Evolutionary conservation across 2,113 vertebrate species (phyloP).

Genomic region (Microtus pennsylvanicus): DNA sequence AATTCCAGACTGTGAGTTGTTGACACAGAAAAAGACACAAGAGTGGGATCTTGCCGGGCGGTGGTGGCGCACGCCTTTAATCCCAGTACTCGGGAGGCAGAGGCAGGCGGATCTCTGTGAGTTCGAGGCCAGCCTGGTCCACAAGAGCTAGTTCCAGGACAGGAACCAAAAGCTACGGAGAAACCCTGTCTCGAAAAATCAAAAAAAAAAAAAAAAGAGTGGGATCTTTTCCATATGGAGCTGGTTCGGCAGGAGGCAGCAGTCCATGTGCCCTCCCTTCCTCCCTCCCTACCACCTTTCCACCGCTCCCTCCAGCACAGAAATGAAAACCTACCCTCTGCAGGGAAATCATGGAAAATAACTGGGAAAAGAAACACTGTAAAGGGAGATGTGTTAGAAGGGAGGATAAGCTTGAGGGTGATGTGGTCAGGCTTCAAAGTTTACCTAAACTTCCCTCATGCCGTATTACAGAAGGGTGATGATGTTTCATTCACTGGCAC

Average conservation of each 20-base stretch:
- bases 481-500: background rate
- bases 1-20: background rate
- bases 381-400: background rate
- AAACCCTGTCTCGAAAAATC: too few species aligned
- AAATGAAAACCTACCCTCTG: too few species aligned
- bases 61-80: too few species aligned
- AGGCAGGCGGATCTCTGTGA: too few species aligned
- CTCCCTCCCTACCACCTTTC: background rate
- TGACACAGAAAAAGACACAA: background rate
- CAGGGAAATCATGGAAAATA: background rate
- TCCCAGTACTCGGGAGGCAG: too few species aligned
- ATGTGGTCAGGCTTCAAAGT: background rate
- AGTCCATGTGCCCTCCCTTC: rapidly evolving
- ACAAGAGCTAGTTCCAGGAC: too few species aligned
- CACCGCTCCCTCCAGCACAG: rapidly evolving
- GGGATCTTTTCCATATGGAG: background rate
- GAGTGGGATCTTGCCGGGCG: too few species aligned
- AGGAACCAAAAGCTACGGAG: too few species aligned
- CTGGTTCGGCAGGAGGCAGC: background rate
- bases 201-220: too few species aligned
- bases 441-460: background rate
- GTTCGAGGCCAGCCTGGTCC: too few species aligned
- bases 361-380: background rate
- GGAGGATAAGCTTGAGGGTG: background rate
- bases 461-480: background rate